Base-by-base conservation (phyloP, 2,797 vertebrate species). In the Morus bassanus region DNA sequence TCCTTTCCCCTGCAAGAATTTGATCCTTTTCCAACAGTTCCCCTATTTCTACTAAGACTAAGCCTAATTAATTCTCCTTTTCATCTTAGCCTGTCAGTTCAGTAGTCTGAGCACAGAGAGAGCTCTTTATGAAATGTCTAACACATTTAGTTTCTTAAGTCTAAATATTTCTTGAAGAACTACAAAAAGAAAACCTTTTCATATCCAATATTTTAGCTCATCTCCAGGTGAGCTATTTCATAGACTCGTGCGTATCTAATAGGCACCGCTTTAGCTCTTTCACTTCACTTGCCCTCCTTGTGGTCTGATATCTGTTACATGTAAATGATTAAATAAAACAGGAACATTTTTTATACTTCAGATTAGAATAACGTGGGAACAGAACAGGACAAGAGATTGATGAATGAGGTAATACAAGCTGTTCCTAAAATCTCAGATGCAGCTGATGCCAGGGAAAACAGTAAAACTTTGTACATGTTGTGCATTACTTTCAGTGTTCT, bases 51-150 rank as follows among this genome's bases (percentile, higher is more conserved):
- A 14, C 28, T 48, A 84, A 81, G 64, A 54, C 53, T 82, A 69
- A n/a, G 84, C 82, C 77, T 90, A 89, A 91, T 88, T 91, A 79
- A 77, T 85, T 94, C 41, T 85, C 45, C 37, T 93, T 80, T 82
- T 85, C 68, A 75, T 93, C 77, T 90, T 60, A 67, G 48, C 67
- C 31, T 78, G 63, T 90, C 90, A 91, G 41, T 79, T 94, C 85
- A 86, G 70, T 65, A 81, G 57, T 88, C 65, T 88, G 45, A 82
- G 78, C 53, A 68, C 48, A 86, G 77, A 87, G 65, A 57, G 14
- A 68, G 45, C 39, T 63, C 74, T 84, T 82, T 85, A 67, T 67
- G 60, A 92, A 90, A 68, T 46, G 30, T 77, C 90, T 91, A 79
- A 77, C 68, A 77, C 18, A 48, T 91, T 88, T 75, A 51, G 43